phyloP scores from a whole-genome alignment of 2,888 invertebrate species.

The Dryobotodes eremita region DNA sequence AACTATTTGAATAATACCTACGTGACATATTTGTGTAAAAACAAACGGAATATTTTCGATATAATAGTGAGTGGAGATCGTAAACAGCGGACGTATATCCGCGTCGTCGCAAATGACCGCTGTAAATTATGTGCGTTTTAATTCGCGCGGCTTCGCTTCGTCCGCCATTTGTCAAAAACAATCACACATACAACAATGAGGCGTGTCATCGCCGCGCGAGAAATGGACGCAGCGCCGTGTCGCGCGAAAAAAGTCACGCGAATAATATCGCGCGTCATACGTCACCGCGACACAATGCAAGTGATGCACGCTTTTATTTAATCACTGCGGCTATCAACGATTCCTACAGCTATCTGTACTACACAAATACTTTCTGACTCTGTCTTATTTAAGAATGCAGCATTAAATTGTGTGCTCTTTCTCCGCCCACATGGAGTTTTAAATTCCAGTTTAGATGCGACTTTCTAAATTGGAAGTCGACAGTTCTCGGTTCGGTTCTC shows the following conservation, averaged over 20 bases:
- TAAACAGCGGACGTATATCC: constrained; percentile 62
- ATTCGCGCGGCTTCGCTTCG: constrained; percentile 70
- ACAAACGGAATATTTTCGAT: constrained; percentile 20
- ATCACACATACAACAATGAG: constrained; percentile 83
- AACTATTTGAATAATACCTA: neutral
- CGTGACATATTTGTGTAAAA: neutral
- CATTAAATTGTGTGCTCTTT: constrained; percentile 15
- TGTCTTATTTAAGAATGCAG: constrained; percentile 26
- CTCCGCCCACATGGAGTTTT: constrained; percentile 2
- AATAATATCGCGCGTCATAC: constrained; percentile 61
- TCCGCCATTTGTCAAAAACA: constrained; percentile 84
- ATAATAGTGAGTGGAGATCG: constrained; percentile 34
- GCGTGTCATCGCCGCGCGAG: constrained; percentile 75
- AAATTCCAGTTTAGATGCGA: constrained; percentile 31
- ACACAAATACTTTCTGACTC: neutral
- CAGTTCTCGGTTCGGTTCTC: constrained; percentile 12
- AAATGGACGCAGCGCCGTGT: constrained; percentile 60
- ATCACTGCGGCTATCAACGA: constrained; percentile 44
- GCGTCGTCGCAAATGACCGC: constrained; percentile 73
- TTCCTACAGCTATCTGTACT: neutral
- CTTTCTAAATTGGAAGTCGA: constrained; percentile 29
- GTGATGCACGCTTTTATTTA: constrained; percentile 48
- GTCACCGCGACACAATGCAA: constrained; percentile 60
- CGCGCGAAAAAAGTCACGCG: constrained; percentile 56
- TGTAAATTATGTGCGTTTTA: constrained; percentile 81